Percentiles rank a stretch among this genome's conserved stretches.
Evolutionary conservation across 2,113 vertebrate species (phyloP).

Genomic region (Dolichotis patagonum): DNA sequence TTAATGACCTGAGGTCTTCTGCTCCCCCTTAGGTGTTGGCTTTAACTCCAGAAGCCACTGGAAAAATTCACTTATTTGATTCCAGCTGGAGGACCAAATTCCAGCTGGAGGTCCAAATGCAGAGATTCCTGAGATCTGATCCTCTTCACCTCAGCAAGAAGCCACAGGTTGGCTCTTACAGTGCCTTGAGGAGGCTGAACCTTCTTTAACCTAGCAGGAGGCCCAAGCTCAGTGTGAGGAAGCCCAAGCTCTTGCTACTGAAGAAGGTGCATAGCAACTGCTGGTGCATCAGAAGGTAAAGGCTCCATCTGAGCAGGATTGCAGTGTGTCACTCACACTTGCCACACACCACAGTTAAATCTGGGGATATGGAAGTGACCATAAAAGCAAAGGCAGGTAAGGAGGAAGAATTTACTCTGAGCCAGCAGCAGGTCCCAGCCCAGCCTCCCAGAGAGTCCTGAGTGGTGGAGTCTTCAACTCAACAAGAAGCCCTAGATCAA

Average conservation of each 20-base stretch:
- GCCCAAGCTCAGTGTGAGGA: background rate
- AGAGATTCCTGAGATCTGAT: background rate
- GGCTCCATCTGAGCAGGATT: background rate
- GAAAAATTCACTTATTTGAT: background rate
- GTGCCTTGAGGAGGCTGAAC: background rate
- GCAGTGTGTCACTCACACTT: background rate
- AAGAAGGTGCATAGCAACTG: background rate
- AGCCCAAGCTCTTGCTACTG: background rate
- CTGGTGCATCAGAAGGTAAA: background rate
- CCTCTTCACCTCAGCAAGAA: background rate
- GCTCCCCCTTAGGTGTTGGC: background rate
- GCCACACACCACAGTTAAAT: background rate
- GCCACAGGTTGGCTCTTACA: background rate
- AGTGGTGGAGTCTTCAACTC: background rate
- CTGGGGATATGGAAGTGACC: background rate
- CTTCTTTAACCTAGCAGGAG: background rate
- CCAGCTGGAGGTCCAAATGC: background rate
- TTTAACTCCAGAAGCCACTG: background rate
- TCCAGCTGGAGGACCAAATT: background rate
- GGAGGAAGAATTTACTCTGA: background rate
- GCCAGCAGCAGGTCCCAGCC: background rate
- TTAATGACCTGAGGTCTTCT: background rate
- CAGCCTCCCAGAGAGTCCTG: background rate
- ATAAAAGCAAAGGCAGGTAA: background rate
- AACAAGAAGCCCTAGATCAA: background rate